These are phyloP conservation scores for Ceraclea dissimilis DNA, from an alignment of 2,888 invertebrate species.

Conservation along the genomic window DNA sequence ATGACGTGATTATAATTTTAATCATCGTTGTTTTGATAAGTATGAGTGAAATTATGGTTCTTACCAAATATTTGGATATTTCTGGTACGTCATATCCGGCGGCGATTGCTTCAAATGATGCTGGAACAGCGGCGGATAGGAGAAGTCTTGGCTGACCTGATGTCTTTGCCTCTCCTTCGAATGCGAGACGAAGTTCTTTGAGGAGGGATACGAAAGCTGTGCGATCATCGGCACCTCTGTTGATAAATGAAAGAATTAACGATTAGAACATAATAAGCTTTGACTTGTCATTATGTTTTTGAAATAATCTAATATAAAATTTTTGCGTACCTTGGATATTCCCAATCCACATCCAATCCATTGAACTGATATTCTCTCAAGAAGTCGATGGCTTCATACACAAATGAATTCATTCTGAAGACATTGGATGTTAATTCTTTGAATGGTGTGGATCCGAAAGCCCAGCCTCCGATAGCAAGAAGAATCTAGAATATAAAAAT, in stretches of 20 bases:
- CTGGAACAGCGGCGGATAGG: conserved; percentile 85
- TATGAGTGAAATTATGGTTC: too few relatives aligned
- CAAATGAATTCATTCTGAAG: conserved; percentile 91
- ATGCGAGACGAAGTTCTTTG: conserved; percentile 81
- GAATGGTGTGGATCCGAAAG: conserved; percentile 91
- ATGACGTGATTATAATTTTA: too few relatives aligned
- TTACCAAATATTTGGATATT: conserved; percentile 77
- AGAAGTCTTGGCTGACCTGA: conserved; percentile 74
- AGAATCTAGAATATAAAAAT: conserved; percentile 56
- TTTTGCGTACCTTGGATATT: conserved; percentile 63
- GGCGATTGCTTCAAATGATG: conserved; percentile 87
- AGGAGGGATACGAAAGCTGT: conserved; percentile 76
- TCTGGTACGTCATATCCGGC: conserved; percentile 92
- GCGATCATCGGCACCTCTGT: conserved; percentile 77
- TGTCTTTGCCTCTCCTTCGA: conserved; percentile 86
- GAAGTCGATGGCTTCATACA: conserved; percentile 91
- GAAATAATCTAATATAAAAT: background rate
- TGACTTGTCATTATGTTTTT: too few relatives aligned
- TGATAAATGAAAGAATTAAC: conserved; percentile 6
- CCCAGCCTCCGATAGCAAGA: conserved; percentile 91
- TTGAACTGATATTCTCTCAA: conserved; percentile 86
- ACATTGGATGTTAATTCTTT: conserved; percentile 86
- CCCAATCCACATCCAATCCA: conserved; percentile 91
- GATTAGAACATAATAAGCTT: background rate
- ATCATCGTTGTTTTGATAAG: too few relatives aligned